Percentiles rank a stretch among this genome's conserved stretches.
Conservation (phyloP, 37 sponge, comb jelly and placozoan genomes). For the Halichondria panicea region DNA sequence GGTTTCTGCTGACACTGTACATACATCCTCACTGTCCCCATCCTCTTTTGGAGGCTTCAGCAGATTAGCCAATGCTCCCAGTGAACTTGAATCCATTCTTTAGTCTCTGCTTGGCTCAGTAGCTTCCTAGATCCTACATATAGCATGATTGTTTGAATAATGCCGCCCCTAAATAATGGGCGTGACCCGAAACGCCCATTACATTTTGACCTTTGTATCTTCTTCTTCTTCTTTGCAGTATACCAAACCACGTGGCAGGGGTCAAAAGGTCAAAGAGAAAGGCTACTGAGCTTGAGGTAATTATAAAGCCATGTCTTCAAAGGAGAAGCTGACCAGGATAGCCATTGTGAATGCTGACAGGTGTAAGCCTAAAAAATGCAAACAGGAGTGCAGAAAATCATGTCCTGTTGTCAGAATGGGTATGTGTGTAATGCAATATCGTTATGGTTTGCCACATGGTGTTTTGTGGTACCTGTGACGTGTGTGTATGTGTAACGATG, state of each 20-base stretch:
- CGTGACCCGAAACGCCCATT: no score
- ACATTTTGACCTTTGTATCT: no score
- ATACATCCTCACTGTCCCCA: constrained; percentile 37
- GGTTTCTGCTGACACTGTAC: not conserved
- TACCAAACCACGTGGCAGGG: not conserved
- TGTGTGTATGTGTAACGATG: no score
- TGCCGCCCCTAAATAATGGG: no score
- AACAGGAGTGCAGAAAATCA: constrained; percentile 93
- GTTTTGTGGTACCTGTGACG: no score
- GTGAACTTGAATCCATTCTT: constrained; percentile 44
- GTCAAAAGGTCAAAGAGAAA: not conserved
- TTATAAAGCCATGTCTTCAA: constrained; percentile 50
- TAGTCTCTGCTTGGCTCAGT: no score
- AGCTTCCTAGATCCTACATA: no score
- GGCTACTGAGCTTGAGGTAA: no score
- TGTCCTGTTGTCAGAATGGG: constrained; percentile 99
- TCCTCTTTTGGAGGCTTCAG: constrained; percentile 52
- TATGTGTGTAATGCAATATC: constrained; percentile 15
- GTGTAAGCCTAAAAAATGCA: constrained; percentile 97
- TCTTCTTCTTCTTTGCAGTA: not conserved
- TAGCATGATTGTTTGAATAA: not conserved
- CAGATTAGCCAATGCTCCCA: constrained; percentile 49
- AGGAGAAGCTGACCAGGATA: constrained; percentile 89
- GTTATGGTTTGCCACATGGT: not conserved
- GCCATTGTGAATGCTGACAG: constrained; percentile 93